Evolutionary conservation across 2,797 vertebrate genomes (phyloP).

Genomic region (Siniperca scherzeri): DNA sequence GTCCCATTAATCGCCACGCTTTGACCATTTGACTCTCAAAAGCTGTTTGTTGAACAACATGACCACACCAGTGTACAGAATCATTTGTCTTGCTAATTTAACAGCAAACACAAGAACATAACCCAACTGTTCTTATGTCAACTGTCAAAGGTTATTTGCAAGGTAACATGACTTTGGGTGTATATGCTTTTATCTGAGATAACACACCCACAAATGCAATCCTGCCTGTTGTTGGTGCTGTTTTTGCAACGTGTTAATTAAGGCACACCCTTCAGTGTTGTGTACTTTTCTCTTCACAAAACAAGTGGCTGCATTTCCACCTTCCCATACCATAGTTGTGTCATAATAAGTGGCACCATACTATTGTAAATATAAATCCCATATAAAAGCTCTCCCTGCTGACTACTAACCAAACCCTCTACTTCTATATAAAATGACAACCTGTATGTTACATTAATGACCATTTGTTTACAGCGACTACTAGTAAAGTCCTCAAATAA

Average conservation of each 20-base stretch:
- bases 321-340: not conserved
- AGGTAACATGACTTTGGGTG: not conserved
- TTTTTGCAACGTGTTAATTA: not conserved
- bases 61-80: not conserved
- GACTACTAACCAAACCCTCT: not conserved
- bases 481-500: not conserved
- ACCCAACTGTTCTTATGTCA: constrained; percentile 12
- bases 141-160: constrained; percentile 8
- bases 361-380: not conserved
- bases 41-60: constrained; percentile 7
- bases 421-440: not conserved
- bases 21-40: not conserved
- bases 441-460: not conserved
- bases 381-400: not conserved
- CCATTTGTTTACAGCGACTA: not conserved
- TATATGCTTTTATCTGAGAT: not conserved
- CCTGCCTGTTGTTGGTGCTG: not conserved
- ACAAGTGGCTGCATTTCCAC: not conserved
- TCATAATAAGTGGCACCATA: not conserved
- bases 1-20: not conserved
- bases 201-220: constrained; percentile 9
- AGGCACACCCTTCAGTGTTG: constrained; percentile 24
- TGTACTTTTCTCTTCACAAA: not conserved
- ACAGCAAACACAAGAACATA: constrained; percentile 32
- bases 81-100: not conserved